Conservation (phyloP, 2,113 vertebrate genomes). For the Cyphomyrus plagiostoma region DNA sequence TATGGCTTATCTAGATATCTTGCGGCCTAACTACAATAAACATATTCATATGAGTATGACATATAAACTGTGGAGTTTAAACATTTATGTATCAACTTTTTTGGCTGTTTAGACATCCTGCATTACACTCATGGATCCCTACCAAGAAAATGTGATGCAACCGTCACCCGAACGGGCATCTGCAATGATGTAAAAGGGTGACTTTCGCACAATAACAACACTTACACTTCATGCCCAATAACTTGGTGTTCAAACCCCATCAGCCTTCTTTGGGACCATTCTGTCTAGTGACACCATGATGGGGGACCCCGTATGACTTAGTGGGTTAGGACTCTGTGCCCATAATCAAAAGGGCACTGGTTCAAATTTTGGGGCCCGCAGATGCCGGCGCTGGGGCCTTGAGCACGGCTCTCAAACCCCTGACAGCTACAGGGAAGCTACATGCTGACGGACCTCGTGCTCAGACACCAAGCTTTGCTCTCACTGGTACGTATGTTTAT, state of each 20-base stretch:
- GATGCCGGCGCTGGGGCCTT: neutral
- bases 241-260: neutral
- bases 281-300: neutral
- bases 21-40: neutral
- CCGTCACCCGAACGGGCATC: neutral
- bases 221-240: neutral
- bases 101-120: neutral
- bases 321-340: neutral
- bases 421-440: neutral
- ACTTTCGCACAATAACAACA: neutral
- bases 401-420: neutral
- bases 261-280: neutral
- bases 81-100: neutral
- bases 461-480: neutral
- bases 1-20: neutral
- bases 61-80: neutral
- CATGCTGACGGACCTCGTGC: neutral
- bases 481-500: neutral
- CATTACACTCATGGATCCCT: neutral
- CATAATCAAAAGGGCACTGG: neutral
- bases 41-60: neutral
- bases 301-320: neutral
- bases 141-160: neutral
- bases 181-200: neutral
- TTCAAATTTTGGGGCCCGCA: neutral